Percentiles rank a stretch among this genome's conserved stretches.
These are phyloP conservation scores for Bombyx huttoni DNA, from an alignment of 2,888 invertebrate genomes.

Conservation along the genomic window DNA sequence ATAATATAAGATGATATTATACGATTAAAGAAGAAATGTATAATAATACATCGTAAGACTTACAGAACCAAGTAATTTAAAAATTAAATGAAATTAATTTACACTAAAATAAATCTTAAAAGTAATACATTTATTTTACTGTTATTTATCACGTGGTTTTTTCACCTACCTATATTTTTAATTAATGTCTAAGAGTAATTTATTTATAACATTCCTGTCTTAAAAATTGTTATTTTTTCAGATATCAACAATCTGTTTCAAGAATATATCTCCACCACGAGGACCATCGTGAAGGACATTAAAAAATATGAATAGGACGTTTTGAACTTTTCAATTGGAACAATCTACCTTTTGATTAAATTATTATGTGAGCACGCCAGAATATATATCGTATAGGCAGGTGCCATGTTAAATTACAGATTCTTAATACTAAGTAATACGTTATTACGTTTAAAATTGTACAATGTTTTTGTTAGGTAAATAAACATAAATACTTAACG, in stretches of 20 bases:
- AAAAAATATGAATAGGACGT: neutral
- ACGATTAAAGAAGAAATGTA: conserved; percentile 16
- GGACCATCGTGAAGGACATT: neutral
- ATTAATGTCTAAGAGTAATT: neutral
- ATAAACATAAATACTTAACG: neutral
- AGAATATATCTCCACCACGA: neutral
- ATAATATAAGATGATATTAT: conserved; percentile 33
- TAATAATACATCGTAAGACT: conserved; percentile 36
- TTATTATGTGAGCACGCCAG: neutral
- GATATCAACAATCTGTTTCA: neutral
- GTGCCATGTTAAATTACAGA: conserved; percentile 8
- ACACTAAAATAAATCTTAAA: conserved; percentile 34
- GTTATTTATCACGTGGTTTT: conserved; percentile 63
- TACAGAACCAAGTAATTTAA: conserved; percentile 32
- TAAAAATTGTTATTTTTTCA: neutral
- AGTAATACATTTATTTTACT: conserved; percentile 35
- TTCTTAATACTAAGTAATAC: neutral
- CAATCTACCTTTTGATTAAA: neutral
- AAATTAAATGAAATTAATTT: conserved; percentile 31
- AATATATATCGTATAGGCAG: conserved; percentile 3
- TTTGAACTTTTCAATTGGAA: neutral
- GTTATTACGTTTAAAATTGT: conserved; percentile 4
- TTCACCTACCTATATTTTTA: conserved; percentile 28
- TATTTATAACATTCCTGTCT: neutral
- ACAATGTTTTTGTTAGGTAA: neutral